phyloP scores from a whole-genome alignment of 2,113 vertebrate genomes.

The Rhabdomys dilectus region DNA sequence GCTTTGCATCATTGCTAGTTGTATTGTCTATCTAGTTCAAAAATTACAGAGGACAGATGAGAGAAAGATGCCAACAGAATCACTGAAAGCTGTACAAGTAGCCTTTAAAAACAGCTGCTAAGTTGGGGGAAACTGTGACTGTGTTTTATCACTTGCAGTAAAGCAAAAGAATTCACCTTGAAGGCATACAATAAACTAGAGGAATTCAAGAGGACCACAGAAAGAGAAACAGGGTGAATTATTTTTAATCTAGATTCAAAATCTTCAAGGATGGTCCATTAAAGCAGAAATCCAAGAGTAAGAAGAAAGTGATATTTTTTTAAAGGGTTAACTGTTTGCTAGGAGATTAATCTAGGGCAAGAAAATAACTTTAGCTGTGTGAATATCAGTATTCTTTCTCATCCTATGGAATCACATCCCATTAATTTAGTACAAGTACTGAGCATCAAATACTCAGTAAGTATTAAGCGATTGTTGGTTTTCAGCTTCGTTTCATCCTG shows the following conservation, averaged over 20 bases:
- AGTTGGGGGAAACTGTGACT: not conserved
- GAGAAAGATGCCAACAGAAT: constrained; percentile 37
- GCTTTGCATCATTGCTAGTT: not conserved
- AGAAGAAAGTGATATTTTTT: not conserved
- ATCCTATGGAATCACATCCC: constrained; percentile 28
- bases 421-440: not conserved
- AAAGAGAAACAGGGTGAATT: not conserved
- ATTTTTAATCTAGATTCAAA: constrained; percentile 20
- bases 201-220: constrained; percentile 3
- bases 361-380: not conserved
- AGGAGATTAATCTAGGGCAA: constrained; percentile 24
- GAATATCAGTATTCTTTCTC: constrained; percentile 52
- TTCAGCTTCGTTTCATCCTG: constrained; percentile 26
- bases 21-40: not conserved
- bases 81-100: constrained; percentile 12
- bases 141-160: constrained; percentile 25
- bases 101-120: not conserved
- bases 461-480: not conserved
- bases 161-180: constrained; percentile 43
- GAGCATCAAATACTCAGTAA: constrained; percentile 50
- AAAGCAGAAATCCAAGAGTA: constrained; percentile 17
- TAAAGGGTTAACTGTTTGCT: constrained; percentile 15
- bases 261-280: not conserved
- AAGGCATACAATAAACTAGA: constrained; percentile 35
- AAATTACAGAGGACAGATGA: constrained; percentile 26